Percentiles rank a stretch among this genome's conserved stretches.
These are phyloP conservation scores for Drymonia ruficornis DNA, from an alignment of 2,888 invertebrate species.

Conservation along the genomic window DNA sequence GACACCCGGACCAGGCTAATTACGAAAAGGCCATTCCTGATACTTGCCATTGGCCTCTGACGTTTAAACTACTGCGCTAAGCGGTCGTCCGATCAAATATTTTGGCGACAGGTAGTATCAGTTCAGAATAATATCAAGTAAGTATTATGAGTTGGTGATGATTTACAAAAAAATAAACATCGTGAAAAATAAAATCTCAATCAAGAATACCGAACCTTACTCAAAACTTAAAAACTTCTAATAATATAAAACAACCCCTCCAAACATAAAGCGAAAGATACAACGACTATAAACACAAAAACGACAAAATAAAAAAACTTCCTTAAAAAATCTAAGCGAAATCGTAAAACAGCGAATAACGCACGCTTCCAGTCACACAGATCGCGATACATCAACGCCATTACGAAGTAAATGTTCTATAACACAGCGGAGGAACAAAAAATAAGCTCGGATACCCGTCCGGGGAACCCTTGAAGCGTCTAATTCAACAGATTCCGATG, in stretches of 20 bases:
- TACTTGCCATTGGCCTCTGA: no score
- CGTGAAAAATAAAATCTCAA: no score
- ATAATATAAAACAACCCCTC: neutral
- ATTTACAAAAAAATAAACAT: no score
- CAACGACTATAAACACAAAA: neutral
- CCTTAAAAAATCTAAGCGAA: constrained; percentile 7
- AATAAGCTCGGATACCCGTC: constrained; percentile 63
- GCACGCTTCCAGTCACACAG: constrained; percentile 37
- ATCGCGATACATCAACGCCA: constrained; percentile 41
- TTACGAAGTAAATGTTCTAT: constrained; percentile 49
- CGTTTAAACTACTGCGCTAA: no score
- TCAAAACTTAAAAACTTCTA: neutral
- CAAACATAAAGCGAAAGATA: neutral
- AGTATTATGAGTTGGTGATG: no score
- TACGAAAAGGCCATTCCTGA: no score
- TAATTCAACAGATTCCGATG: constrained; percentile 82
- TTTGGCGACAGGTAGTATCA: no score
- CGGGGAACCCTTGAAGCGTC: constrained; percentile 63
- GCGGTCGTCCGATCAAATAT: no score
- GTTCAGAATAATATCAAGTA: no score
- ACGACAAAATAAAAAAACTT: neutral
- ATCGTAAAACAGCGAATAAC: constrained; percentile 34
- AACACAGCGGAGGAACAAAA: constrained; percentile 60
- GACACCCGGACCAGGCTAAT: no score
- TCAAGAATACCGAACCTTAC: no score